These are phyloP conservation scores for Cyprinodon variegatus DNA, from an alignment of 2,113 vertebrate species.

Conservation along the genomic window DNA sequence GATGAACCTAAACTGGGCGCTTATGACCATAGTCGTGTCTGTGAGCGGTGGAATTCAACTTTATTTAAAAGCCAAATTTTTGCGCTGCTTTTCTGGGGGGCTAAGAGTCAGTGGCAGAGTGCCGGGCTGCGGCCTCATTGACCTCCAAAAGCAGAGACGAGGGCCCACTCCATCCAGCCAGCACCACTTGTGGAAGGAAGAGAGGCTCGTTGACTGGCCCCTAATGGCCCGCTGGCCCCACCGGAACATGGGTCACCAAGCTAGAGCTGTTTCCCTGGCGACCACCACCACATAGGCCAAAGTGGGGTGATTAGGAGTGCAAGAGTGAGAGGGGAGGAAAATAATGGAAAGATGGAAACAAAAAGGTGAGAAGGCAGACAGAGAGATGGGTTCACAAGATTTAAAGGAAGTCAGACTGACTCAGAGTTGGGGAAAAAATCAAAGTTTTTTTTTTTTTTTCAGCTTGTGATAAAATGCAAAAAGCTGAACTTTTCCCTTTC, in stretches of 20 bases:
- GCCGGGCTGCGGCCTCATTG: slow-evolving; percentile 69
- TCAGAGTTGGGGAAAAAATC: not conserved
- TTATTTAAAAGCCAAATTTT: slow-evolving; percentile 39
- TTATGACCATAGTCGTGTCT: slow-evolving; percentile 31
- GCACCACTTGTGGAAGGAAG: slow-evolving; percentile 78
- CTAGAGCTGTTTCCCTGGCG: slow-evolving; percentile 72
- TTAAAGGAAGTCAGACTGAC: slow-evolving; percentile 1
- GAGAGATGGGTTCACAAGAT: not conserved
- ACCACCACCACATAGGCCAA: slow-evolving; percentile 54
- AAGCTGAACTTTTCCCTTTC: not conserved
- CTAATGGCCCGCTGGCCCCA: slow-evolving; percentile 69
- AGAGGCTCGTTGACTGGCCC: slow-evolving; percentile 80
- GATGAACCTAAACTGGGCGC: slow-evolving; percentile 12
- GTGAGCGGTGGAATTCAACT: slow-evolving; percentile 26
- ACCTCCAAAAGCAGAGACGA: slow-evolving; percentile 77
- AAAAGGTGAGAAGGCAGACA: slow-evolving; percentile 32
- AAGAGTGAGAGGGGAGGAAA: not conserved
- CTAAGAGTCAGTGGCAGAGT: slow-evolving; percentile 70
- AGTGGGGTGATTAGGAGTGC: slow-evolving; percentile 26
- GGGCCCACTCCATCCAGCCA: slow-evolving; percentile 74
- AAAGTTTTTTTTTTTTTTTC: not conserved
- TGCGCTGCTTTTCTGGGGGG: slow-evolving; percentile 12
- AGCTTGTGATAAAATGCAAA: not conserved
- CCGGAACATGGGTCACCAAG: slow-evolving; percentile 68
- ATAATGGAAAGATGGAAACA: slow-evolving; percentile 16